phyloP scores from a whole-genome alignment of 2,888 invertebrate species.

The Chloromyia formosa region DNA sequence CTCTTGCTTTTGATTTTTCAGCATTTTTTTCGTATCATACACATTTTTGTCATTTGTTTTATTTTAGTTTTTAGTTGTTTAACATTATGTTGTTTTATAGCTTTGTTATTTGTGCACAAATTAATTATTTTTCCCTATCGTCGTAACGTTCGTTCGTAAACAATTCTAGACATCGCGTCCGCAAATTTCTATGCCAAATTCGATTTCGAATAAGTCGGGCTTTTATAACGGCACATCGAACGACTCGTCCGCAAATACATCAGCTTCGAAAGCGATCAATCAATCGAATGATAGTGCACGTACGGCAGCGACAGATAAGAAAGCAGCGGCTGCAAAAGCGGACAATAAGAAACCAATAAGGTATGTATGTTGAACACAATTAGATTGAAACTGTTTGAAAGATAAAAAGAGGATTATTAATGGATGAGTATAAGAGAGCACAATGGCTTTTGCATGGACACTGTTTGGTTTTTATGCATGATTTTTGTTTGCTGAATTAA shows the following conservation, averaged over 20 bases:
- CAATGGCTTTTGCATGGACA: too few relatives aligned
- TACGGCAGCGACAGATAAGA: constrained; percentile 14
- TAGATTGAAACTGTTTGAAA: too few relatives aligned
- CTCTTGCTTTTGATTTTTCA: too few relatives aligned
- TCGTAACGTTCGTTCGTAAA: constrained; percentile 28
- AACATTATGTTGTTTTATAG: neutral
- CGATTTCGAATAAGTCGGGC: constrained; percentile 59
- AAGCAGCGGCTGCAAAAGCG: constrained; percentile 13
- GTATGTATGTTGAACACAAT: constrained; percentile 15
- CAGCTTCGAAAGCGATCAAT: neutral
- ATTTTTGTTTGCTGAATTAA: too few relatives aligned
- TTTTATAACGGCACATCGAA: constrained; percentile 53
- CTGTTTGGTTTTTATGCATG: too few relatives aligned
- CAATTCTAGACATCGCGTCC: constrained; percentile 56
- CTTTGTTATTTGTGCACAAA: neutral
- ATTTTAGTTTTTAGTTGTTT: neutral
- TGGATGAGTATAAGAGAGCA: too few relatives aligned
- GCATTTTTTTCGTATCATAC: too few relatives aligned
- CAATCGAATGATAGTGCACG: neutral
- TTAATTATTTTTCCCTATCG: constrained; percentile 20
- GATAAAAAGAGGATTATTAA: too few relatives aligned
- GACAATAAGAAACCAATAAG: constrained; percentile 25
- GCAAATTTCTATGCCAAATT: constrained; percentile 70
- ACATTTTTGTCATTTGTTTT: neutral
- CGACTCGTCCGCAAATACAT: neutral